These are phyloP conservation scores for Busseola fusca DNA, from an alignment of 2,888 invertebrate species.

Conservation along the genomic window DNA sequence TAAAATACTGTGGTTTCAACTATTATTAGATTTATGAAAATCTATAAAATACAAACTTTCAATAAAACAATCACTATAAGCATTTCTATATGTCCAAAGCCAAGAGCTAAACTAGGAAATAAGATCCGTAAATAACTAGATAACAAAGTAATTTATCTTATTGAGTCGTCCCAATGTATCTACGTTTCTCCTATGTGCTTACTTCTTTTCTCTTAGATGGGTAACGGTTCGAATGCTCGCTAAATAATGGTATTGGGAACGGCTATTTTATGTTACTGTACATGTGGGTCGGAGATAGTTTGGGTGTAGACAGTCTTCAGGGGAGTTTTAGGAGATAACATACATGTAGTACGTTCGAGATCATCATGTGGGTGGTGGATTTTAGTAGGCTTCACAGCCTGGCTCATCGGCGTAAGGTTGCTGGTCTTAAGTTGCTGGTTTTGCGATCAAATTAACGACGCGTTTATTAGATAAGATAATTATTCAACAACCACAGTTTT, in stretches of 20 bases:
- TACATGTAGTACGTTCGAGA: not conserved
- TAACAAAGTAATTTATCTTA: constrained; percentile 63
- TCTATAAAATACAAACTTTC: not conserved
- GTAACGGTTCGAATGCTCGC: constrained; percentile 48
- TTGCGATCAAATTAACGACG: not conserved
- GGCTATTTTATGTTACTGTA: constrained; percentile 33
- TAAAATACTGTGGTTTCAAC: not conserved
- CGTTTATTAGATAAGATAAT: no score
- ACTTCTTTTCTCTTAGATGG: constrained; percentile 51
- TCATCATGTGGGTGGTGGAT: not conserved
- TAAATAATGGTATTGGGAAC: constrained; percentile 49
- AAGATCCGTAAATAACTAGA: constrained; percentile 59
- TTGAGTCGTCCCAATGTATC: constrained; percentile 60
- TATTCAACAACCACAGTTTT: not conserved
- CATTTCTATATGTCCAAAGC: constrained; percentile 17
- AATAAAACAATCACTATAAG: constrained; percentile 16
- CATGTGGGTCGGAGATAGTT: constrained; percentile 16
- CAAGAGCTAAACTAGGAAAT: constrained; percentile 55
- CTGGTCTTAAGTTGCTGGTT: not conserved
- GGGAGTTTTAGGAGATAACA: not conserved
- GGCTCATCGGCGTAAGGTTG: not conserved
- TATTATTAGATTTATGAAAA: not conserved
- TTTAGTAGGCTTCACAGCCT: not conserved
- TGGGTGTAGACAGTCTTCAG: constrained; percentile 5
- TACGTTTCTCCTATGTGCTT: constrained; percentile 50